Evolutionary conservation across 2,888 invertebrate species (phyloP).

Genomic region (Rhagophthalmus giganteus): DNA sequence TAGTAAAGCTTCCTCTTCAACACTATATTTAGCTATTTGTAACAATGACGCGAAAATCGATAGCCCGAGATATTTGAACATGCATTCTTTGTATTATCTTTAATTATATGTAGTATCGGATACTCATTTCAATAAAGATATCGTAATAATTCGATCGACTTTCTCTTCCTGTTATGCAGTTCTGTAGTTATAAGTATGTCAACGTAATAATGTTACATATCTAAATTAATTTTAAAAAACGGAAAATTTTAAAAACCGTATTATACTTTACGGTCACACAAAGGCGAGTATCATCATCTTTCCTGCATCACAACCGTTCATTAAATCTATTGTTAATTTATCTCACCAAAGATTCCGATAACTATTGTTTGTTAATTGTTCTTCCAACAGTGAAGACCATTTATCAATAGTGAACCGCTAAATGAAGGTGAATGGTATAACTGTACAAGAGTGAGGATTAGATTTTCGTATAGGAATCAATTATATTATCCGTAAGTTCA

Average conservation of each 20-base stretch:
- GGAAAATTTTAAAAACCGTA: background rate
- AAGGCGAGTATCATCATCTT: slow-evolving; percentile 2
- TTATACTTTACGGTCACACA: slow-evolving; percentile 9
- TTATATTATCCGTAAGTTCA: slow-evolving; percentile 13
- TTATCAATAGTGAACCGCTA: slow-evolving; percentile 25
- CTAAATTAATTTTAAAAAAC: too few relatives aligned
- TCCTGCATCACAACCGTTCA: slow-evolving; percentile 14
- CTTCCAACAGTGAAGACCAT: slow-evolving; percentile 21
- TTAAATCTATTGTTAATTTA: slow-evolving; percentile 26
- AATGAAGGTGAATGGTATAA: slow-evolving; percentile 23
- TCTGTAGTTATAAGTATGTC: too few relatives aligned
- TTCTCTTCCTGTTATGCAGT: background rate
- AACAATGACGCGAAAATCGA: too few relatives aligned
- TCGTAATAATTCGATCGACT: background rate
- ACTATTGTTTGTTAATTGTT: slow-evolving; percentile 28
- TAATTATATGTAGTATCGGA: background rate
- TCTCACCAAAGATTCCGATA: slow-evolving; percentile 16
- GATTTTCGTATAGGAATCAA: slow-evolving; percentile 12
- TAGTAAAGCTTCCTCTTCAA: too few relatives aligned
- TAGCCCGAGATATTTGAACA: too few relatives aligned
- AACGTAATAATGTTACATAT: too few relatives aligned
- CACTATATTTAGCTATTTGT: too few relatives aligned
- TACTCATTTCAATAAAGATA: too few relatives aligned
- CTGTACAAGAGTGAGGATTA: slow-evolving; percentile 20
- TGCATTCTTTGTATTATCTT: background rate